A percentile compares a stretch with the other conserved stretches of the same genome.
Conservation (phyloP, 2,888 invertebrate species). For the Amphiduros pacificus region DNA sequence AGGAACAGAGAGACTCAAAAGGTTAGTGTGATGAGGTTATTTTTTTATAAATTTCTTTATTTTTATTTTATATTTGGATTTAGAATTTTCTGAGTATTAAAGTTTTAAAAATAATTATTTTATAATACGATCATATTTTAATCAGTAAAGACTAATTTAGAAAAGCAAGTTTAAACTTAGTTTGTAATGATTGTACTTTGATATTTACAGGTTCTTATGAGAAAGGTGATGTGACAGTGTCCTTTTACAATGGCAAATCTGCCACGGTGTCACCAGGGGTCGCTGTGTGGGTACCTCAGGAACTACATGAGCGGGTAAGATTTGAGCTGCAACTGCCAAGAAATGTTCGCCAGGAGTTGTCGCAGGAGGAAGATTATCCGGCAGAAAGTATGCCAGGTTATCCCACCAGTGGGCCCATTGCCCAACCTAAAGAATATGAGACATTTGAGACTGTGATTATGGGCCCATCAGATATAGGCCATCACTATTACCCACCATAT, state of each 20-base stretch:
- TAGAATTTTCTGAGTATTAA: not conserved
- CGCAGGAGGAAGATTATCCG: conserved; percentile 44
- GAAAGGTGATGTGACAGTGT: conserved; percentile 48
- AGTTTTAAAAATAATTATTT: not conserved
- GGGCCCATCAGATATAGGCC: conserved; percentile 31
- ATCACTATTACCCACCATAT: conserved; percentile 27
- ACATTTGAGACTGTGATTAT: conserved; percentile 38
- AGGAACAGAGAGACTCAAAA: conserved; percentile 40
- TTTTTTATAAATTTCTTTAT: not conserved
- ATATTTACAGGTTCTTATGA: conserved; percentile 39
- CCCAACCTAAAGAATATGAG: conserved; percentile 45
- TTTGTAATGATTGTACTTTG: too few relatives aligned
- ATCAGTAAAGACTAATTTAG: too few relatives aligned
- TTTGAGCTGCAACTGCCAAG: conserved; percentile 54
- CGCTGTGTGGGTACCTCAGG: conserved; percentile 54
- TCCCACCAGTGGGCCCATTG: conserved; percentile 48
- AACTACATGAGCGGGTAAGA: conserved; percentile 50
- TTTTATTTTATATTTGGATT: not conserved
- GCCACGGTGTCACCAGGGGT: conserved; percentile 39
- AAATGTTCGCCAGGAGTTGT: conserved; percentile 47
- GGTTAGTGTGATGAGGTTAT: conserved; percentile 6
- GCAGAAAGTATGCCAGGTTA: conserved; percentile 46
- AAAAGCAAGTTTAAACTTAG: too few relatives aligned
- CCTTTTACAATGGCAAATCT: conserved; percentile 52
- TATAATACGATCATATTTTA: not conserved